Evolutionary conservation across 2,113 vertebrate species (phyloP).

Genomic region (Spea multiplicata): DNA sequence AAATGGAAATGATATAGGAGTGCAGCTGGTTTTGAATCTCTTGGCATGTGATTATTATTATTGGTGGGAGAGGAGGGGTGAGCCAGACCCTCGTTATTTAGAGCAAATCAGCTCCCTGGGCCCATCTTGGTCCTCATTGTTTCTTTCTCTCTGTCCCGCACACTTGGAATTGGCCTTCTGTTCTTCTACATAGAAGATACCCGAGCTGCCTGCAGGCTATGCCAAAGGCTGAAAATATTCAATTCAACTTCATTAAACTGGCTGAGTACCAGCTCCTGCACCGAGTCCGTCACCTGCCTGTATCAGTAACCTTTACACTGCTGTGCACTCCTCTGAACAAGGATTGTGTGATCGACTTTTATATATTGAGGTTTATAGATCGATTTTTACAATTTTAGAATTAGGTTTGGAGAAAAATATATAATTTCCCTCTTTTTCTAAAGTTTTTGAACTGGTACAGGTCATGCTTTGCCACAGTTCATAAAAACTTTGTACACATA

Average conservation of each 20-base stretch:
- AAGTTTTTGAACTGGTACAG: too few relatives aligned
- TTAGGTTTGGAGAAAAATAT: too few relatives aligned
- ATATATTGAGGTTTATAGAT: background rate
- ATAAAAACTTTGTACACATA: too few relatives aligned
- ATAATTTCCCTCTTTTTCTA: too few relatives aligned
- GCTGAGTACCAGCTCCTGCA: constrained; percentile 20
- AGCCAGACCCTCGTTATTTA: constrained; percentile 39
- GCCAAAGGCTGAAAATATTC: constrained; percentile 21
- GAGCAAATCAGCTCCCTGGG: too few relatives aligned
- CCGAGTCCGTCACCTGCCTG: background rate
- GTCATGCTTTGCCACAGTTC: too few relatives aligned
- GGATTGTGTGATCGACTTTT: background rate
- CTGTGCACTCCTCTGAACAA: background rate
- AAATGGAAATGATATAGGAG: constrained; percentile 17
- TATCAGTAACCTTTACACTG: constrained; percentile 9
- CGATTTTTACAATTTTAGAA: too few relatives aligned
- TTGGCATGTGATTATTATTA: constrained; percentile 44
- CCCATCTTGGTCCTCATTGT: background rate
- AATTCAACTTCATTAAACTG: constrained; percentile 20
- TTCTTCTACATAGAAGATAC: constrained; percentile 30
- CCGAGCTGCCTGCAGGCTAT: constrained; percentile 31
- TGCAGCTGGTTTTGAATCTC: background rate
- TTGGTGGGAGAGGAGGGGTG: constrained; percentile 26
- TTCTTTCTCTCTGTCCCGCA: background rate
- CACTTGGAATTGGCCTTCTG: constrained; percentile 4